Base-by-base conservation (phyloP, 2,888 invertebrate genomes). In the Orthosia cruda region DNA sequence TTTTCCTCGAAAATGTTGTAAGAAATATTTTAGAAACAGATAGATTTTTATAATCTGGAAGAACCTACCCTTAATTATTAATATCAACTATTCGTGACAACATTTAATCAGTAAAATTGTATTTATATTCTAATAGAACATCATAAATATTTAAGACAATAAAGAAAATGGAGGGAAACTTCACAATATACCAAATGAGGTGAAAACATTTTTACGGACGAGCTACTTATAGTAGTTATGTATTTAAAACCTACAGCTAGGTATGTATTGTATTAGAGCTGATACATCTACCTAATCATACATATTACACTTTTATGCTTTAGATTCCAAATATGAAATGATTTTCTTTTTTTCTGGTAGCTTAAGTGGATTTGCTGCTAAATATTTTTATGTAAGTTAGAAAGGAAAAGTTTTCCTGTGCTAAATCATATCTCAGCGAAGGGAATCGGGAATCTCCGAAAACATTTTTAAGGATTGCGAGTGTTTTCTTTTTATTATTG, bases 381-480 rank as follows among this genome's bases (percentile, higher is more conserved):
- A 78, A 63, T 63, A 26, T 52, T 23, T 62, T n/a, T 79, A 63
- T 64, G 20, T 4, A n/a, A 11, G 15, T 15, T 20, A 47, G 12
- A 9, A n/a, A 57, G 12, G n/a, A 62, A 75, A 62, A 16, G 11
- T 26, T 69, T 67, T 63, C 62, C 75, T 67, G 62, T 63, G 15
- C 18, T 81, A 61, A 74, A 77, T 77, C 66, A 67, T 81, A 74
- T 66, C 57, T n/a, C n/a, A n/a, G n/a, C n/a, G n/a, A n/a, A n/a
- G n/a, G n/a, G n/a, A n/a, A n/a, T n/a, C n/a, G n/a, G 58, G 63
- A 63, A 11, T 67, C 40, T 13, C 4, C 49, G 40, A 47, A n/a
- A 63, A 47, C 32, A 52, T 58, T 77, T 63, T 16, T 9, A 58
- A 66, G 15, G 7, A 62, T 61, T 62, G 40, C 26, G 23, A 70